Base-by-base conservation (phyloP, 1,140 invertebrate species). In the Dryas iulia region DNA sequence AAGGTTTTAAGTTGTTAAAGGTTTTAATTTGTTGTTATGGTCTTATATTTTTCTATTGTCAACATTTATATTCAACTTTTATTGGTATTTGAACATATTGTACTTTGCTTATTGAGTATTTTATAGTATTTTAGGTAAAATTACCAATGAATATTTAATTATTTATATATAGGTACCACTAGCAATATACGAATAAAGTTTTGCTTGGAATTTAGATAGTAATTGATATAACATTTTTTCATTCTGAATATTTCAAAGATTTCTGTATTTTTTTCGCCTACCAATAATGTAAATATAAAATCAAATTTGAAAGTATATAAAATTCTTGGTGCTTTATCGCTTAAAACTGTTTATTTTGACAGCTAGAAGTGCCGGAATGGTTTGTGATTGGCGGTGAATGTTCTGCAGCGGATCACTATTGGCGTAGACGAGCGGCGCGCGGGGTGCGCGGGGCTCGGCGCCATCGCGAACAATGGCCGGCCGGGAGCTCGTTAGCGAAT, bases 301-400 rank as follows among this genome's bases (percentile, higher is more conserved):
- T 28, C 24, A 14, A 65, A 56, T 31, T 12, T 54, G 12, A 64
- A 67, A 59, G 47, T 33, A 66, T 58, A 23, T 31, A 21, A 62
- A 80, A 71, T 59, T 74, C 73, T 74, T 89, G 82, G 66, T 78
- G 69, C 86, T 69, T 66, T 87, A 76, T 76, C 70, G 87, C 64
- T 78, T 87, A 86, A 86, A 73, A 33, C 82, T 78, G 72, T 90
- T 87, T 87, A 86, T 28, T 88, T 90, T 91, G 89, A 90, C 89
- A 91, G 85, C 84, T 89, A 86, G 86, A 91, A 91, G 87, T 91
- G 87, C 83, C 83, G 81, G 86, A 90, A 91, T 91, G 89, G 86
- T 90, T 91, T 91, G 89, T 91, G 89, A 91, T 91, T 91, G 89
- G 89, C 78, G 86, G 85, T 89, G 86, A 90, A 90, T 89, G 89